phyloP scores from a whole-genome alignment of 1,140 invertebrate genomes.

The Globodera rostochiensis region DNA sequence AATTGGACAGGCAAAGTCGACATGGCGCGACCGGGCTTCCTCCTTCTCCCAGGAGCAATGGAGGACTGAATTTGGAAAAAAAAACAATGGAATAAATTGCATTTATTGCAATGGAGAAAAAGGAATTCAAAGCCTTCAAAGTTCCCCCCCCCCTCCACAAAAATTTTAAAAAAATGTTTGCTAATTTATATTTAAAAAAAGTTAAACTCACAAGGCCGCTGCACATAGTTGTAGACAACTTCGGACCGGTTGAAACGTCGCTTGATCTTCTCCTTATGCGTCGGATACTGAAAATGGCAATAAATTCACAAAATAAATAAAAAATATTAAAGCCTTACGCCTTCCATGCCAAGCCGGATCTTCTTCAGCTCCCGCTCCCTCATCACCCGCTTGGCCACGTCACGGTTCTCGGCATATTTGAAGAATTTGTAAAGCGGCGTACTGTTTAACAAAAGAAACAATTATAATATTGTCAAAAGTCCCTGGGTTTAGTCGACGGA shows the following conservation, averaged over 20 bases:
- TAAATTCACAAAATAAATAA: constrained; percentile 65
- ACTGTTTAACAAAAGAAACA: constrained; percentile 60
- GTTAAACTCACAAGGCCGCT: constrained; percentile 77
- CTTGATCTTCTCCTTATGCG: constrained; percentile 93
- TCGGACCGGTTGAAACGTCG: constrained; percentile 79
- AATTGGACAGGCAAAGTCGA: constrained; percentile 78
- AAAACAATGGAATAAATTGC: background rate
- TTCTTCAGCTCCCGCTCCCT: constrained; percentile 97
- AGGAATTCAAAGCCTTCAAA: background rate
- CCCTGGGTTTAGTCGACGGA: too few species aligned
- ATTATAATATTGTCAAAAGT: too few species aligned
- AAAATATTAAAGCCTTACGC: background rate
- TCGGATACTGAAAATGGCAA: constrained; percentile 77
- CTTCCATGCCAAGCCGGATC: constrained; percentile 94
- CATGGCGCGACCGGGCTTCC: constrained; percentile 96
- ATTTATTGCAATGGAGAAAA: background rate
- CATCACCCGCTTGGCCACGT: constrained; percentile 95
- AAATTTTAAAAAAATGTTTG: background rate
- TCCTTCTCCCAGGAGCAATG: constrained; percentile 99
- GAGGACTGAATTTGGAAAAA: constrained; percentile 71
- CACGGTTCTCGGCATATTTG: constrained; percentile 98
- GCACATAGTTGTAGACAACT: constrained; percentile 99
- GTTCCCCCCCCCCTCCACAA: too few species aligned
- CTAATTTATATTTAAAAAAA: background rate
- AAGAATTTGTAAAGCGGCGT: constrained; percentile 95